Evolutionary conservation across 1,140 invertebrate species (phyloP).

Genomic region (Cyclargus thomasi): DNA sequence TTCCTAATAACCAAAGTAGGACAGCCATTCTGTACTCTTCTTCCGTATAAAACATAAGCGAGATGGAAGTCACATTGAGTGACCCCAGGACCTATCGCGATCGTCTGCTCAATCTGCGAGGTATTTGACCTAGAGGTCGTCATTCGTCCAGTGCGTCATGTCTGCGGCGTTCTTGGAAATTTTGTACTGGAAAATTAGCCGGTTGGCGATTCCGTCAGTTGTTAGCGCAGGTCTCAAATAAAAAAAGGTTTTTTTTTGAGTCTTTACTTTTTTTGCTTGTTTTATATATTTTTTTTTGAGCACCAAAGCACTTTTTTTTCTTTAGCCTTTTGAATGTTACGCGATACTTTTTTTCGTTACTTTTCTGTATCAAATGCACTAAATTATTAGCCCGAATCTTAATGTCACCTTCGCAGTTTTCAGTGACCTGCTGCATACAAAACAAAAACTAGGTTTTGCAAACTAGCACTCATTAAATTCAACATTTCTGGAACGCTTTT

Average conservation of each 20-base stretch:
- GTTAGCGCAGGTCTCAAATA: too few species aligned
- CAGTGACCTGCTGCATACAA: background rate
- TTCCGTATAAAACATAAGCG: background rate
- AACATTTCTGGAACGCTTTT: background rate
- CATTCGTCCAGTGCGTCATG: background rate
- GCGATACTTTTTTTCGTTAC: too few species aligned
- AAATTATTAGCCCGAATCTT: too few species aligned
- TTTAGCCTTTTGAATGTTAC: too few species aligned
- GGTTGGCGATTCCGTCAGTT: too few species aligned
- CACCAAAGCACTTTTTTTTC: too few species aligned
- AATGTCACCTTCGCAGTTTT: too few species aligned
- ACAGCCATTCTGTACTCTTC: background rate
- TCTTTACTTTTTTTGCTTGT: too few species aligned
- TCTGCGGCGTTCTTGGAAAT: conserved; percentile 31
- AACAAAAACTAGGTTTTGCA: background rate
- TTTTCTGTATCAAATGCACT: too few species aligned
- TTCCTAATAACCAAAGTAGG: background rate
- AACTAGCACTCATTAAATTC: background rate
- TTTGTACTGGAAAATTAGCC: conserved; percentile 13
- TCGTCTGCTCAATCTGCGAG: conserved; percentile 15
- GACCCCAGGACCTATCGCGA: background rate
- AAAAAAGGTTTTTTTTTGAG: too few species aligned
- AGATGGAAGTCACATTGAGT: background rate
- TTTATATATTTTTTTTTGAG: too few species aligned
- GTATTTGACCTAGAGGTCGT: conserved; percentile 18